Base-by-base conservation (phyloP, 2,113 vertebrate genomes). In the Octodon degus region DNA sequence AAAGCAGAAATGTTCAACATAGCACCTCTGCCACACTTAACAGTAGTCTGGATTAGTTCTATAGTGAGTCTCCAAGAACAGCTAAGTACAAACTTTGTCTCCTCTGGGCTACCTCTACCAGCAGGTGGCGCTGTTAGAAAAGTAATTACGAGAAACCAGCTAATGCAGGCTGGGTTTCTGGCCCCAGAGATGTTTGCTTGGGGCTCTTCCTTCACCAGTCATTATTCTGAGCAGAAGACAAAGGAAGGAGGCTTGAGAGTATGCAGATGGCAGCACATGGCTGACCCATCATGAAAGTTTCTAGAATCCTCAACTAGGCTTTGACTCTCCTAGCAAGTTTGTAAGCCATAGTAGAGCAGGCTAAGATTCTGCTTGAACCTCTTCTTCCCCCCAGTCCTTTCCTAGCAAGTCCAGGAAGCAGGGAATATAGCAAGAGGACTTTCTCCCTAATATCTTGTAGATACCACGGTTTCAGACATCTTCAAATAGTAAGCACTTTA, bases 111-210 rank as follows among this genome's bases (percentile, higher is more conserved):
- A 37, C 3, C 20, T 32, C 72, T 14, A 19, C 95, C 97, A 93
- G 95, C 90, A 97, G 97, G 84, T 94, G 97, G 97, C 11, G 80
- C 89, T 93, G 60, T 30, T 70, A 95, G 93, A 96, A 95, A 95
- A 88, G 96, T 65, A 40, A 90, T 65, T 4, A 2, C 20, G 80
- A 86, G 77, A 68, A 86, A 58, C 34, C 24, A 2, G 62, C 77
- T 0, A 25, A 12, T 27, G 1, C 34, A 11, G 55, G 37, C 5
- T 20, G 47, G 34, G 60, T 14, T 43, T 60, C 58, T 1, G 6
- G 20, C 37, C n/a, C 34, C 8, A 5, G 20, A 20, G 22, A 9
- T 2, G 1, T 62, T 24, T 58, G 20, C 65, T 34, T 16, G 34
- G 76, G 2, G 17, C 19, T 34, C 24, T 17, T 72, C 32, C 19